These are phyloP conservation scores for Bambusicola thoracicus DNA, from an alignment of 2,113 vertebrate genomes.

Conservation along the genomic window DNA sequence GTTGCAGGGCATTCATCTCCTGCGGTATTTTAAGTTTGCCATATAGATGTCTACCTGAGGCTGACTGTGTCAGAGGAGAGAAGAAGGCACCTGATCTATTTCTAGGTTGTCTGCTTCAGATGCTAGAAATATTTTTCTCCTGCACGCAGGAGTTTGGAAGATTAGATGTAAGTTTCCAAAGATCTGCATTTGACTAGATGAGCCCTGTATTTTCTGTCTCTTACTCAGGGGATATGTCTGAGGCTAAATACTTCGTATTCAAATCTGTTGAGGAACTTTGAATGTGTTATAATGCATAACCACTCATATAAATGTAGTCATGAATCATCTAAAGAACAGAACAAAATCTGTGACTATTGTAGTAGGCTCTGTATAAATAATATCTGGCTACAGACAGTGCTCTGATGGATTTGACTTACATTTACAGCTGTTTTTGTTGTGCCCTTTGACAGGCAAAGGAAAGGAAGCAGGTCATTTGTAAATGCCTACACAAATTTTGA, in stretches of 20 bases:
- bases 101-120: not conserved
- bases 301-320: not conserved
- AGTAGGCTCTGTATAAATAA: not conserved
- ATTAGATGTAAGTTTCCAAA: not conserved
- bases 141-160: not conserved
- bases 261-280: not conserved
- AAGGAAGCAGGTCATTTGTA: not conserved
- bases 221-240: not conserved
- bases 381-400: not conserved
- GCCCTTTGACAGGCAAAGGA: not conserved
- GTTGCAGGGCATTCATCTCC: rapidly evolving
- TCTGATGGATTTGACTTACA: not conserved
- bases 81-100: not conserved
- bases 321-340: not conserved
- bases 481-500: not conserved
- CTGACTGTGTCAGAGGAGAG: not conserved
- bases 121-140: not conserved
- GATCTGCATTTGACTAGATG: not conserved
- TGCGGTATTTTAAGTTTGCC: not conserved
- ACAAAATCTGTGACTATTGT: not conserved
- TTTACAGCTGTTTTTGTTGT: not conserved
- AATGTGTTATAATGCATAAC: not conserved
- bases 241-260: not conserved
- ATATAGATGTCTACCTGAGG: not conserved
- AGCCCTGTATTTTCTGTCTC: not conserved